Evolutionary conservation across 2,888 invertebrate species (phyloP).

Genomic region (Plagodis pulveraria): DNA sequence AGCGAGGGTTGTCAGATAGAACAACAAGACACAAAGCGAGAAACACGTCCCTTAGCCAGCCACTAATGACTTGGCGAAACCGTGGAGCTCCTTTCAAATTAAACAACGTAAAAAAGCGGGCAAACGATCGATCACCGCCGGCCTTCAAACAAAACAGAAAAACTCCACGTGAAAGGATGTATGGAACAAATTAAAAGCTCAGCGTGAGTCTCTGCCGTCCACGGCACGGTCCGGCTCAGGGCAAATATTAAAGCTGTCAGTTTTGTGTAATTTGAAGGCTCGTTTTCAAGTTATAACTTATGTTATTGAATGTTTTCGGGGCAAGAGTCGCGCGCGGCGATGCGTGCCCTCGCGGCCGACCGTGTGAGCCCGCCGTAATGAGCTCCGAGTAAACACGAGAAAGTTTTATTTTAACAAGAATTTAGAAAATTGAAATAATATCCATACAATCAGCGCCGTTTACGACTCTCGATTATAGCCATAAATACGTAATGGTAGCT

Average conservation of each 20-base stretch:
- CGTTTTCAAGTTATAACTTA: slow-evolving; percentile 78
- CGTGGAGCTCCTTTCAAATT: slow-evolving; percentile 74
- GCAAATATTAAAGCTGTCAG: slow-evolving; percentile 84
- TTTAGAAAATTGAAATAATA: slow-evolving; percentile 63
- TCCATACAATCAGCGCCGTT: slow-evolving; percentile 61
- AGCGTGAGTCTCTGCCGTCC: slow-evolving; percentile 74
- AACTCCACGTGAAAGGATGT: slow-evolving; percentile 77
- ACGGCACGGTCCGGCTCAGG: slow-evolving; percentile 59
- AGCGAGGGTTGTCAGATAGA: slow-evolving; percentile 57
- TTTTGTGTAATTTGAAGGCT: slow-evolving; percentile 80
- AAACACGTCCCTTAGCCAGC: slow-evolving; percentile 46
- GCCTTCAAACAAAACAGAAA: slow-evolving; percentile 77
- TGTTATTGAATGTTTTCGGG: slow-evolving; percentile 79
- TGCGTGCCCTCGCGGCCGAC: slow-evolving; percentile 49
- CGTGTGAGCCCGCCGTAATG: slow-evolving; percentile 66
- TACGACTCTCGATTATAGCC: slow-evolving; percentile 51
- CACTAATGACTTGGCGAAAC: slow-evolving; percentile 82
- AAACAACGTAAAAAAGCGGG: slow-evolving; percentile 80
- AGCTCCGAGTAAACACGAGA: slow-evolving; percentile 58
- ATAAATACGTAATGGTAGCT: slow-evolving; percentile 54
- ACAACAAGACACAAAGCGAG: slow-evolving; percentile 61
- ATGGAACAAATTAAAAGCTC: slow-evolving; percentile 84
- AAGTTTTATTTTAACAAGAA: slow-evolving; percentile 51
- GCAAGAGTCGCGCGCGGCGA: slow-evolving; percentile 49
- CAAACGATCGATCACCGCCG: slow-evolving; percentile 79